These are phyloP conservation scores for Macrotis lagotis DNA, from an alignment of 2,113 vertebrate genomes.

Conservation along the genomic window DNA sequence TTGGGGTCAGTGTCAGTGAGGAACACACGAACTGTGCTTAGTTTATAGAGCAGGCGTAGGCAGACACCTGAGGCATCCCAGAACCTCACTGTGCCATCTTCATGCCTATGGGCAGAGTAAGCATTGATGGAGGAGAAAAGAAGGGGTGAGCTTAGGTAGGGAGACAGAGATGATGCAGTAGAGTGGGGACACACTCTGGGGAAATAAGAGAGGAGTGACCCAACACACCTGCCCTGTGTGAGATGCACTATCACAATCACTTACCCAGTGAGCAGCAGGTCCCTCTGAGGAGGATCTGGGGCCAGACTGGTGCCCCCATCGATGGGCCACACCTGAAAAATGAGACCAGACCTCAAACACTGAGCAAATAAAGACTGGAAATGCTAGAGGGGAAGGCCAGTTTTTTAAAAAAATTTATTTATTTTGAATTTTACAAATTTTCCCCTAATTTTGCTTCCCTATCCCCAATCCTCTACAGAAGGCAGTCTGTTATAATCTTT, in stretches of 20 bases:
- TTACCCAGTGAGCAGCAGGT: conserved; percentile 97
- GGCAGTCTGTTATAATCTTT: no score
- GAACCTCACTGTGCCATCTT: conserved; percentile 96
- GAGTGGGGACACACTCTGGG: background rate
- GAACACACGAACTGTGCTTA: conserved; percentile 94
- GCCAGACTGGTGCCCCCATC: conserved; percentile 93
- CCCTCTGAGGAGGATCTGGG: conserved; percentile 93
- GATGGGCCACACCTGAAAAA: conserved; percentile 92
- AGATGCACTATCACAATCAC: conserved; percentile 50
- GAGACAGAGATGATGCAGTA: background rate
- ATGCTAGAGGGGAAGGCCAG: background rate
- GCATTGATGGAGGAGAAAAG: background rate
- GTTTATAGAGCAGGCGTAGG: conserved; percentile 93
- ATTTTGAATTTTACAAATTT: no score
- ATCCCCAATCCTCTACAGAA: no score
- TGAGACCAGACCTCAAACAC: background rate
- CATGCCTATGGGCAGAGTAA: conserved; percentile 85
- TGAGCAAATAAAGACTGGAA: background rate
- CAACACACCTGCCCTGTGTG: background rate
- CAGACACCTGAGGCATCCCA: conserved; percentile 98
- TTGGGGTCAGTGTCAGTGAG: conserved; percentile 93
- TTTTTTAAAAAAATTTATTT: no score
- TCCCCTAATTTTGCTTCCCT: background rate
- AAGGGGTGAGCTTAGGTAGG: fast-evolving
- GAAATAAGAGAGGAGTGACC: no score